Percentiles rank a stretch among this genome's conserved stretches.
Conservation (phyloP, 1,140 invertebrate genomes). For the Zeugodacus cucurbitae region DNA sequence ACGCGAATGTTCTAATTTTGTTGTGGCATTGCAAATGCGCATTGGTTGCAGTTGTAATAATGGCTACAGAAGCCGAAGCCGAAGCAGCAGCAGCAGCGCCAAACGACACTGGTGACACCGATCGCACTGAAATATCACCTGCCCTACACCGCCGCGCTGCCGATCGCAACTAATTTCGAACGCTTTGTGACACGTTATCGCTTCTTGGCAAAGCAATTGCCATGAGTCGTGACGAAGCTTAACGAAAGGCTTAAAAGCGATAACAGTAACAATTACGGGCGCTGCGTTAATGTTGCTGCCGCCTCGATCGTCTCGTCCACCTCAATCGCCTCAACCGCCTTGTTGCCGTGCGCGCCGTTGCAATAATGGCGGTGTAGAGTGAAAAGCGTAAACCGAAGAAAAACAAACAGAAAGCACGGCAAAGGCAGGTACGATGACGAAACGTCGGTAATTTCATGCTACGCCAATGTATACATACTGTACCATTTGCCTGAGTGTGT, state of each 20-base stretch:
- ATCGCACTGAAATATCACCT: slow-evolving; percentile 5
- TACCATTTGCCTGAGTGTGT: neutral
- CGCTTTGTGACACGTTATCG: slow-evolving; percentile 18
- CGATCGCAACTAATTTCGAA: slow-evolving; percentile 25
- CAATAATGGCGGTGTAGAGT: neutral
- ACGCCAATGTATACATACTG: neutral
- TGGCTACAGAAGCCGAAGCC: neutral
- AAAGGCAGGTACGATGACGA: neutral
- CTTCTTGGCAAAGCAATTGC: neutral
- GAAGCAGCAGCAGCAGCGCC: neutral
- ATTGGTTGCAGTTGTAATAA: neutral
- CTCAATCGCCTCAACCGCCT: neutral
- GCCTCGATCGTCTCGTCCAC: neutral
- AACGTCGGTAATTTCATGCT: neutral
- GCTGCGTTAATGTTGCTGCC: neutral
- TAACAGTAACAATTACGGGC: neutral
- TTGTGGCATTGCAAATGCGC: slow-evolving; percentile 1
- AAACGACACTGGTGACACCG: neutral
- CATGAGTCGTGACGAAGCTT: slow-evolving; percentile 40
- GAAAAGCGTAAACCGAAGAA: slow-evolving; percentile 7
- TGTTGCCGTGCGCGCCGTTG: neutral
- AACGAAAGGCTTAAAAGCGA: slow-evolving; percentile 42
- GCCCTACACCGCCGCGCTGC: neutral
- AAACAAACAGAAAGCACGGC: slow-evolving; percentile 11
- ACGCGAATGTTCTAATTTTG: slow-evolving; percentile 34